Base-by-base conservation (phyloP, 92 coral and sea anemone genomes). In the Nematostella vectensis region DNA sequence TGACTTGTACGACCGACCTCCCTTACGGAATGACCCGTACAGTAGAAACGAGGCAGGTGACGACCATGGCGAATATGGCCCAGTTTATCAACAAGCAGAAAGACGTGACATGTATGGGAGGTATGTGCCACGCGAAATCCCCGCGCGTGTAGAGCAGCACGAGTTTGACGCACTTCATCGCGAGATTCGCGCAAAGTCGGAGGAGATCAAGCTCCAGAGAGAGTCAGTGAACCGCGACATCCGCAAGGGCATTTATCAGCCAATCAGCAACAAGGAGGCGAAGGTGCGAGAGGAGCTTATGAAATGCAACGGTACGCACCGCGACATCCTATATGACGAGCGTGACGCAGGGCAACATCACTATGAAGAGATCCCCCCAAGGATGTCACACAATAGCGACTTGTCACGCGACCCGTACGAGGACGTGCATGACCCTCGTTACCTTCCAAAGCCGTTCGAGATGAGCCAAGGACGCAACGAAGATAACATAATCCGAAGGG, bases 311-410 rank as follows among this genome's bases (percentile, higher is more conserved):
- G 40, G 40, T 6, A 33, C 15, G 40, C 21, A 22, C 11, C 51
- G 51, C 21, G 51, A 45, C 23, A 17, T 4, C 21, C 4, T 4
- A 45, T 45, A 45, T 45, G 18, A 45, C 21, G 11, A 11, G 21
- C 51, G 51, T 19, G 51, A 45, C 12, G 18, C 51, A 17, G 8
- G 42, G n/a, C n/a, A n/a, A n/a, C n/a, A n/a, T n/a, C n/a, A n/a
- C n/a, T n/a, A n/a, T n/a, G n/a, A n/a, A n/a, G n/a, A n/a, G n/a
- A n/a, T n/a, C n/a, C n/a, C n/a, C n/a, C n/a, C n/a, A n/a, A n/a
- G n/a, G n/a, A n/a, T n/a, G n/a, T n/a, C n/a, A n/a, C n/a, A n/a
- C n/a, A n/a, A n/a, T n/a, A n/a, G n/a, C n/a, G n/a, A n/a, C n/a
- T n/a, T n/a, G n/a, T 33, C 40, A 33, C 40, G 40, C 40, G 15